Evolutionary conservation across 2,113 vertebrate genomes (phyloP), one percentile per base, ranked within the genome.

Genomic region (Pterophyllum scalare): DNA sequence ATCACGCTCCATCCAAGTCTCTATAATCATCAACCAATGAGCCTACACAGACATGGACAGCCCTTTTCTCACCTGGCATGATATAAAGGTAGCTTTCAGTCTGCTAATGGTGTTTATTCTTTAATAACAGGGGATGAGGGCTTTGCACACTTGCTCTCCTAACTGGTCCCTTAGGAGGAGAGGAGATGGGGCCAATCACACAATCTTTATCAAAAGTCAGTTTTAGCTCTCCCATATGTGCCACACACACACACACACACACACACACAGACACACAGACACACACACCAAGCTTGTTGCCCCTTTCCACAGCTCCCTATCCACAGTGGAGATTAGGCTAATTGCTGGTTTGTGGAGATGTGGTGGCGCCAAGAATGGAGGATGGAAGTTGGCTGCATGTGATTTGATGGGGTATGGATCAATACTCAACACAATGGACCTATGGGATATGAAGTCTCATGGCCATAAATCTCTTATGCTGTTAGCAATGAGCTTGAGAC

Each of bases 391-490:
- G 52, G 81, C 84, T 84, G 84, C 78, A 79, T 64, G 83, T 60
- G 72, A 86, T 85, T 88, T 94, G 89, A 95, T 84, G 85, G 88
- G 88, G 85, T 81, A 81, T 87, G 88, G 93, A 96, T 96, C 95
- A 56, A 96, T 96, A 85, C 57, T 15, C 85, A 75, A 94, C 91
- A 96, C 94, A 96, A 96, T 95, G 84, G 93, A 84, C 91, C 88
- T 87, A 80, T 88, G 90, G 93, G 91, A 91, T 75, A 82, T 86
- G 90, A 84, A 87, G 92, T 85, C 84, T 86, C 90, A 82, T 19
- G 56, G 90, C 88, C 76, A 95, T 96, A 95, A 96, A 96, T 96
- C 95, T 94, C 90, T 74, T 49, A 31, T 78, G 78, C 88, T 86
- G 87, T 89, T 91, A 79, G 89, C 72, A 88, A 81, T 81, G 62